Base-by-base conservation (phyloP, 1,140 invertebrate species). In the Cotesia typhae region DNA sequence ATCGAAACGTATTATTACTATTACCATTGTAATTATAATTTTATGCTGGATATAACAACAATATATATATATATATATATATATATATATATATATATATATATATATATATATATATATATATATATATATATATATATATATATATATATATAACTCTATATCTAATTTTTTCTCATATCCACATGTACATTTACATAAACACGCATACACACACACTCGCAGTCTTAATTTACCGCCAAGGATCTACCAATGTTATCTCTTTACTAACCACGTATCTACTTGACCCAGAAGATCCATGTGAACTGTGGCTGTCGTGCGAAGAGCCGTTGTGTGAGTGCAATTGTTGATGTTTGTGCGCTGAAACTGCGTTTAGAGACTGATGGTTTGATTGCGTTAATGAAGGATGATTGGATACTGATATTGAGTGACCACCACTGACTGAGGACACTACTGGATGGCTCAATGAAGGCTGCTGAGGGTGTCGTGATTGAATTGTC, bases 261-360 rank as follows among this genome's bases (percentile, higher is more conserved):
- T 78, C 78, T 72, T 78, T 81, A 53, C 72, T 74, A 55, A 80
- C 65, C 47, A 77, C 75, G 57, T 76, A 74, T 57, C 79, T 75
- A 64, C 57, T 80, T 36, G 78, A 80, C n/a, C 77, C 74, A 28
- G 78, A 77, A 9, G 78, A 81, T 17, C 80, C 77, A 38, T 78
- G 79, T 1, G 81, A 80, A 61, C 79, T 79, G 63, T 81, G 80
- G 36, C 75, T 77, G 37, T 81, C 82, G 51, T 81, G 80, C 4
- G 77, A 75, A 3, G 75, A 72, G 4, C 75, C 75, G 55, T 76
- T 76, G 70, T 74, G 72, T 10, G 59, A 67, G 52, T 73, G 72
- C 36, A 68, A 47, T 35, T 17, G n/a, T 10, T 63, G 47, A 66
- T 78, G 78, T 60, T 74, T 82, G 60, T 77, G 79, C 71, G 75